phyloP scores from a whole-genome alignment of 1,140 invertebrate species.

The Microvelia longipes region DNA sequence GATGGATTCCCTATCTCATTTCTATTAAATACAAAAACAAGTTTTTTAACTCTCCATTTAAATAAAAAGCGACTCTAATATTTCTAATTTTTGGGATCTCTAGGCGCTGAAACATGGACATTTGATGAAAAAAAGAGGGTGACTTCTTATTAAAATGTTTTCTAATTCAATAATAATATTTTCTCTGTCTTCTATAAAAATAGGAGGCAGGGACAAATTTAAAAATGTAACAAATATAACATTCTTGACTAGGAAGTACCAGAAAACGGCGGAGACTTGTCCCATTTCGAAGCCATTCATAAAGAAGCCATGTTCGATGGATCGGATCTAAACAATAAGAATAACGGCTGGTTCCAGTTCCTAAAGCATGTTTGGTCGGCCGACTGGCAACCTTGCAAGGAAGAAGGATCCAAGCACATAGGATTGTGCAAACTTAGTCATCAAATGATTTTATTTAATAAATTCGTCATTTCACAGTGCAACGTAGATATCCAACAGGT shows the following conservation, averaged over 20 bases:
- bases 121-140: too few relatives aligned
- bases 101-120: too few relatives aligned
- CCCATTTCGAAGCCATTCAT: slow-evolving; percentile 63
- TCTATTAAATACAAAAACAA: too few relatives aligned
- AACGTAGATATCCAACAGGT: slow-evolving; percentile 42
- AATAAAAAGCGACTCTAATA: too few relatives aligned
- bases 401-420: slow-evolving; percentile 32
- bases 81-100: too few relatives aligned
- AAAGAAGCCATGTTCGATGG: slow-evolving; percentile 41
- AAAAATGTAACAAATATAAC: too few relatives aligned
- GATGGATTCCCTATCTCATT: too few relatives aligned
- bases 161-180: too few relatives aligned
- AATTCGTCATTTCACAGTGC: slow-evolving; percentile 35
- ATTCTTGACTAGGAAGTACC: slow-evolving; percentile 87
- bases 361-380: slow-evolving; percentile 27
- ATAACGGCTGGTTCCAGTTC: slow-evolving; percentile 16
- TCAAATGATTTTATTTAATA: slow-evolving; percentile 37
- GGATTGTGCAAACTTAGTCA: slow-evolving; percentile 43
- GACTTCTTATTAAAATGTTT: too few relatives aligned
- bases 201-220: too few relatives aligned
- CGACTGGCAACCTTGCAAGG: slow-evolving; percentile 22
- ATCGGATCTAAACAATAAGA: slow-evolving; percentile 27
- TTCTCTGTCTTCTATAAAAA: too few relatives aligned
- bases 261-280: slow-evolving; percentile 76
- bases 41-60: too few relatives aligned